These are phyloP conservation scores for Hipposideros armiger DNA, from an alignment of 2,113 vertebrate genomes.

Conservation along the genomic window DNA sequence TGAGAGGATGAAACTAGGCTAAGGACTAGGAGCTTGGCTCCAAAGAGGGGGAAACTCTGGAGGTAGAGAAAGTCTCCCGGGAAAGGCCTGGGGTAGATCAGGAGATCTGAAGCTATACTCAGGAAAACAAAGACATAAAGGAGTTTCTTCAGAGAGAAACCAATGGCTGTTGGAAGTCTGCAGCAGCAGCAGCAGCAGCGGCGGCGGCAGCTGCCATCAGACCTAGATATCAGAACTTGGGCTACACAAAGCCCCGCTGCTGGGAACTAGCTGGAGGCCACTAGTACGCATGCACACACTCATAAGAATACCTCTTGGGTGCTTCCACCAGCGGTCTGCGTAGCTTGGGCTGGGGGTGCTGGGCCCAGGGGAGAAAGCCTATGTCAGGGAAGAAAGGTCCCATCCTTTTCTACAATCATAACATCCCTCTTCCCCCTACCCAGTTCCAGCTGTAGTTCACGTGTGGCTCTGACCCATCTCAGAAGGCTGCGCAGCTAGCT, in stretches of 20 bases:
- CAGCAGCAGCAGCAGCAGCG: slow-evolving; percentile 5
- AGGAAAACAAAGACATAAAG: slow-evolving; percentile 60
- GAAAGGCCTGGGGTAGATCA: slow-evolving; percentile 25
- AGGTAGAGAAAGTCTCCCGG: background rate
- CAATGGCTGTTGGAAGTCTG: slow-evolving; percentile 13
- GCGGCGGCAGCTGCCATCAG: background rate
- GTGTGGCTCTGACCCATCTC: slow-evolving; percentile 43
- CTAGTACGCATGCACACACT: background rate
- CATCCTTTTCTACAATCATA: background rate
- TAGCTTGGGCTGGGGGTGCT: background rate
- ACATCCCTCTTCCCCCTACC: background rate
- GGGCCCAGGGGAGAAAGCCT: background rate
- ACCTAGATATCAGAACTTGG: background rate
- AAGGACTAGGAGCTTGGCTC: background rate
- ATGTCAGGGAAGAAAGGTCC: slow-evolving; percentile 17
- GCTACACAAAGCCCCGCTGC: slow-evolving; percentile 47
- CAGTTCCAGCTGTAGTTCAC: background rate
- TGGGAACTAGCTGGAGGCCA: background rate
- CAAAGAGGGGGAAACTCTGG: background rate
- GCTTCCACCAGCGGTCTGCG: background rate
- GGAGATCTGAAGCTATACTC: slow-evolving; percentile 25
- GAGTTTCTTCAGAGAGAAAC: background rate
- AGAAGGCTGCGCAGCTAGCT: slow-evolving; percentile 1
- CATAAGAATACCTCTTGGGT: background rate
- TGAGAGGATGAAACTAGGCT: slow-evolving; percentile 13